Percentiles rank a stretch among this genome's conserved stretches.
Conservation (phyloP, 2,888 invertebrate species). For the Galerucella nymphaeae region DNA sequence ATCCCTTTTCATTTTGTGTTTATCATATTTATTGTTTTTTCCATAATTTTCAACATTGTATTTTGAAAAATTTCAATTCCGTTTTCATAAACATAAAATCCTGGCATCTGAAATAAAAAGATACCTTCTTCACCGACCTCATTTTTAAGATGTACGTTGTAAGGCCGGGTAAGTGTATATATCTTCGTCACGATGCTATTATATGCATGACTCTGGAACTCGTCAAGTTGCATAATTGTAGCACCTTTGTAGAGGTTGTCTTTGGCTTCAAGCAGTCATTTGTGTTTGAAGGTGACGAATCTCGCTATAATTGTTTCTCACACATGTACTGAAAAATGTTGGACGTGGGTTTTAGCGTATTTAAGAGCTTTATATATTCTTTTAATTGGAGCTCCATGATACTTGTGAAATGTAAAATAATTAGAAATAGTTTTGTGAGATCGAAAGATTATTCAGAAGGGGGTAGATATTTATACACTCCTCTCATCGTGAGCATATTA, state of each 20-base stretch:
- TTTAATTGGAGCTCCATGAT: not conserved
- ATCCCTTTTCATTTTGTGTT: too few species aligned
- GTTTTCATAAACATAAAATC: not conserved
- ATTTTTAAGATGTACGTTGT: conserved; percentile 21
- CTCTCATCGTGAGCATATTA: too few species aligned
- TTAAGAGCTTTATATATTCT: not conserved
- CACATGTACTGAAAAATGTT: not conserved
- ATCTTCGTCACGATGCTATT: conserved; percentile 18
- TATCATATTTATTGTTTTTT: too few species aligned
- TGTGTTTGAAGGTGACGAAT: conserved; percentile 34
- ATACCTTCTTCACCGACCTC: conserved; percentile 15
- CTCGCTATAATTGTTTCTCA: conserved; percentile 28
- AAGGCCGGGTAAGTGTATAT: conserved; percentile 5
- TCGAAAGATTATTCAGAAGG: not conserved
- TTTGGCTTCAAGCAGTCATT: conserved; percentile 32
- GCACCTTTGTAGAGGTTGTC: conserved; percentile 34
- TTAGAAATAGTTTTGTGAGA: not conserved
- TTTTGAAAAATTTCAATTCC: too few species aligned
- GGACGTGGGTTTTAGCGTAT: conserved; percentile 5
- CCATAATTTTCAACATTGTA: too few species aligned
- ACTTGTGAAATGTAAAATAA: not conserved
- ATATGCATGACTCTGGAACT: conserved; percentile 24
- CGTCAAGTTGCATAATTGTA: conserved; percentile 39
- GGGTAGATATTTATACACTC: too few species aligned
- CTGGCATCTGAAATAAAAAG: not conserved